These are phyloP conservation scores for Pelodiscus sinensis DNA, from an alignment of 2,113 vertebrate genomes.

Conservation along the genomic window DNA sequence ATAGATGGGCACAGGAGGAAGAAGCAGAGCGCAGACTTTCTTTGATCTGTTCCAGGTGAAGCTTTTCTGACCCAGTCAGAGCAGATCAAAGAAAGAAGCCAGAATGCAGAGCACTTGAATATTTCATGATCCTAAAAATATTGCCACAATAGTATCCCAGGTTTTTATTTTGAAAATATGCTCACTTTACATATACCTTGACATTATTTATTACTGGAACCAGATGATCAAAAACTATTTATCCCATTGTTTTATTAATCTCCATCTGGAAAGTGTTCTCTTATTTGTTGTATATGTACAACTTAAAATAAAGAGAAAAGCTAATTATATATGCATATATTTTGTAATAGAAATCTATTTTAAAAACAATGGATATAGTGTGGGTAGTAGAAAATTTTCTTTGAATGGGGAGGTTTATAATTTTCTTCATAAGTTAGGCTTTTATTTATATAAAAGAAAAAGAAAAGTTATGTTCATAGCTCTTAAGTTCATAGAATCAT, in stretches of 20 bases:
- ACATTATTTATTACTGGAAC: constrained; percentile 50
- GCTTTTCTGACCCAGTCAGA: constrained; percentile 63
- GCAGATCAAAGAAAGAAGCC: constrained; percentile 66
- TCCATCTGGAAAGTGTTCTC: constrained; percentile 11
- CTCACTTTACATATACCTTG: constrained; percentile 38
- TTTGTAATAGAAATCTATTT: not conserved
- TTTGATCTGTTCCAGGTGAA: constrained; percentile 71
- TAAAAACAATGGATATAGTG: not conserved
- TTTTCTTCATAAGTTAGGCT: not conserved
- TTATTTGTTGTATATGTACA: not conserved
- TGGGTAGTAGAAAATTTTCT: not conserved
- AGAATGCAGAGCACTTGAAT: constrained; percentile 46
- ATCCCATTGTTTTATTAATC: constrained; percentile 18
- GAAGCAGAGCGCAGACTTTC: constrained; percentile 52
- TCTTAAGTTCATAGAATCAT: too few relatives aligned
- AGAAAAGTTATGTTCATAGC: not conserved
- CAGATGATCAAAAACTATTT: constrained; percentile 59
- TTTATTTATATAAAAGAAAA: not conserved
- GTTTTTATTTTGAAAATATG: constrained; percentile 41
- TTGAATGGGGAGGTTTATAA: not conserved
- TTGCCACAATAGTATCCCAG: constrained; percentile 54
- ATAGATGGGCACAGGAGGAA: constrained; percentile 45
- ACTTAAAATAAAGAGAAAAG: not conserved
- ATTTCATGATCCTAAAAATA: constrained; percentile 62
- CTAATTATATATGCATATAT: not conserved